Evolutionary conservation across 2,888 invertebrate species (phyloP), one percentile per base, ranked within the genome.

Genomic region (Lasioglossum villosulum): DNA sequence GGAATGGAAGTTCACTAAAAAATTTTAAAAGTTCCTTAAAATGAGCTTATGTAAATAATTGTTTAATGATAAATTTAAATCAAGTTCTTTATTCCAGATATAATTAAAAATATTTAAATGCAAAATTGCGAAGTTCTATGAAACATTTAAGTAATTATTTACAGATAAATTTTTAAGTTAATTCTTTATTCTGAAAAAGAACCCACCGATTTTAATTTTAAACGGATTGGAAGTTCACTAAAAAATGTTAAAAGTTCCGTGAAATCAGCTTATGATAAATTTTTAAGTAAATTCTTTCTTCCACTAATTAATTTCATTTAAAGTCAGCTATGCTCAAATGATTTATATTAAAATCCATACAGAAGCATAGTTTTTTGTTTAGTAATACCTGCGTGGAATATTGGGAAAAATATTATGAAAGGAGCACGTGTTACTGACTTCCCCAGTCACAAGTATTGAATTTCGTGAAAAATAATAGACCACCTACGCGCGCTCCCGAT

Each of bases 341-440:
- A 52, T 52, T 52, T 23, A 23, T 52, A 52, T 52, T 52, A 52
- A 52, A 23, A 8, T 52, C 52, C 2, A 8, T 52, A 52, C 0
- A 23, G 4, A 4, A 27, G 27, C 59, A n/a, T 1, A 59, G 0
- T 14, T 59, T 14, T 59, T 59, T 14, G 59, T 14, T 27, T 12
- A 14, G 59, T 27, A 14, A 27, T 27, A 59, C 27, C 27, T 27
- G 27, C 27, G 27, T n/a, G 23, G n/a, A 4, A 59, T 59, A 59
- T 59, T 59, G 59, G 59, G 59, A 59, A 27, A 27, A 59, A 59
- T 59, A 59, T 27, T 59, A 27, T 59, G 59, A n/a, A 59, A 59
- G 59, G 8, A 27, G 27, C 59, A 27, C 59, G 59, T 59, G 27
- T 59, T 27, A 4, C 27, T n/a, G 27, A 59, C n/a, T 59, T 27